Conservation (phyloP, 2,113 vertebrate species). For the Actenoides lindsayi region DNA sequence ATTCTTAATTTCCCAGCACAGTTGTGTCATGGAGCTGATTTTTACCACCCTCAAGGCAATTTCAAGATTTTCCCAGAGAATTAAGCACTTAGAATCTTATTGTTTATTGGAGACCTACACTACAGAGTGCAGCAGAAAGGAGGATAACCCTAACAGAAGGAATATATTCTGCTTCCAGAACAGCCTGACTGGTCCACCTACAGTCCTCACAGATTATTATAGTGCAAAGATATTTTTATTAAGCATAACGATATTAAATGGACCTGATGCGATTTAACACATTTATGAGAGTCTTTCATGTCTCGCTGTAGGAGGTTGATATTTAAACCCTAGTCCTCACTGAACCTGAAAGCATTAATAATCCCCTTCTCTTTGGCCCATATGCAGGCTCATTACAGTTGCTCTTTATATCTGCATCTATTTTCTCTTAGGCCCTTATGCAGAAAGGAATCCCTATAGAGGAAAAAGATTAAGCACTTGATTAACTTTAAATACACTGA, state of each 20-base stretch:
- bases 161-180: slow-evolving; percentile 23
- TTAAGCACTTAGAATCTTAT: slow-evolving; percentile 2
- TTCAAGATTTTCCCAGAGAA: slow-evolving; percentile 48
- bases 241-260: slow-evolving; percentile 65
- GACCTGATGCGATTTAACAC: slow-evolving; percentile 66
- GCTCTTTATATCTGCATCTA: slow-evolving; percentile 56
- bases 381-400: slow-evolving; percentile 55
- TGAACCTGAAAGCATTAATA: slow-evolving; percentile 69
- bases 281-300: slow-evolving; percentile 67
- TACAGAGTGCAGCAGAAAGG: neutral
- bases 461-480: slow-evolving; percentile 64
- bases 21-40: neutral
- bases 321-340: slow-evolving; percentile 55
- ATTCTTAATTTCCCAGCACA: neutral
- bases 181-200: slow-evolving; percentile 42
- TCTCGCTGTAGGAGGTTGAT: slow-evolving; percentile 45
- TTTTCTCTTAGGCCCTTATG: slow-evolving; percentile 63
- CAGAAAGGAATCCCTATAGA: slow-evolving; percentile 49
- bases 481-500: slow-evolving; percentile 57
- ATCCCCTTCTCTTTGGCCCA: slow-evolving; percentile 64
- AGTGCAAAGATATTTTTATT: slow-evolving; percentile 57
- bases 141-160: neutral
- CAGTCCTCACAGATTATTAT: slow-evolving; percentile 34
- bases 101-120: neutral
- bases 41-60: neutral